Conservation (phyloP, 1,140 invertebrate species). For the Myzus persicae region DNA sequence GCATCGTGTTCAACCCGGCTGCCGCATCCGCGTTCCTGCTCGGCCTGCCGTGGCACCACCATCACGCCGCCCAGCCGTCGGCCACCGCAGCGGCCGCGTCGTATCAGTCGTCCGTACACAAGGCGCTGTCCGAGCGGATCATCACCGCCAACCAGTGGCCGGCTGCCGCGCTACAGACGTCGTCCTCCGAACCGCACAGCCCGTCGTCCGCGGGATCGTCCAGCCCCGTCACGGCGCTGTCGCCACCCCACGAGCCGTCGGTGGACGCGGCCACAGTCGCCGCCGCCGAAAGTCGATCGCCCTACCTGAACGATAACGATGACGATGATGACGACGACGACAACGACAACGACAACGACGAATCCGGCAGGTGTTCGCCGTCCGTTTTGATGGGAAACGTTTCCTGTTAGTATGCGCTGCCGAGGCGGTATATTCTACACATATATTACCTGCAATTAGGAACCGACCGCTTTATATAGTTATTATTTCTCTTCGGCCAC, state of each 20-base stretch:
- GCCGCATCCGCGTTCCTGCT: slow-evolving; percentile 51
- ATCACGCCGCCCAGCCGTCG: background rate
- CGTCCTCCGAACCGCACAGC: slow-evolving; percentile 31
- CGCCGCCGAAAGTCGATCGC: background rate
- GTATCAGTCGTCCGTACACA: slow-evolving; percentile 40
- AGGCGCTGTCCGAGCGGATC: slow-evolving; percentile 22
- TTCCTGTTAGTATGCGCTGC: background rate
- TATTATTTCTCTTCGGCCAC: background rate
- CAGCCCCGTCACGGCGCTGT: background rate
- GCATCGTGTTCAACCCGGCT: slow-evolving; percentile 45
- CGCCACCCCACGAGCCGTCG: background rate
- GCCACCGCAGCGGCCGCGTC: background rate
- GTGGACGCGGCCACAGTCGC: background rate
- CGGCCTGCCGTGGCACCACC: slow-evolving; percentile 47
- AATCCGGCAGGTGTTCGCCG: background rate
- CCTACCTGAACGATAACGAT: background rate
- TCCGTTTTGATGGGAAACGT: slow-evolving; percentile 8
- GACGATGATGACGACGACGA: background rate
- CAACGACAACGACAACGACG: background rate
- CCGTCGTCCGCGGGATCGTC: slow-evolving; percentile 1
- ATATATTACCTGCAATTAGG: background rate
- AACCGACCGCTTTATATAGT: background rate
- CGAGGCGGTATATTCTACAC: background rate
- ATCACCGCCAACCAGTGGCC: slow-evolving; percentile 18
- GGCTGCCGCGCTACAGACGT: background rate